Percentiles rank a stretch among this genome's conserved stretches.
phyloP scores from a whole-genome alignment of 2,888 invertebrate genomes.

The Byasa hedistus region DNA sequence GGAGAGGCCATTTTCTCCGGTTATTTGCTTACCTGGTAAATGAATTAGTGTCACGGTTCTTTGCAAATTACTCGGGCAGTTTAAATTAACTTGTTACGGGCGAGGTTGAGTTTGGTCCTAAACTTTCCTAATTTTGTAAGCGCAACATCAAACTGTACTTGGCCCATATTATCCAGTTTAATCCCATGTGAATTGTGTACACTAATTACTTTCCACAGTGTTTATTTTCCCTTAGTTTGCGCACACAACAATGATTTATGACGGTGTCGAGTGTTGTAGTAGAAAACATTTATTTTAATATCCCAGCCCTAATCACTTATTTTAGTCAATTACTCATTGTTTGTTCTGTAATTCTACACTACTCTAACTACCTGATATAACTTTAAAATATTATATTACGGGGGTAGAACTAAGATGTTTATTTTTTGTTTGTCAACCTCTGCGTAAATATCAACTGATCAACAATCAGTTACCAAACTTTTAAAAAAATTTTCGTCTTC shows the following conservation, averaged over 20 bases:
- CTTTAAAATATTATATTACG: not conserved
- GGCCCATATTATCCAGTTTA: constrained; percentile 70
- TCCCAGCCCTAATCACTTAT: not conserved
- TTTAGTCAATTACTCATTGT: not conserved
- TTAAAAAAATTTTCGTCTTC: no score
- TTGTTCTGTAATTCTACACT: not conserved
- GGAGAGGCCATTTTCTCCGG: constrained; percentile 36
- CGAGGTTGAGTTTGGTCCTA: constrained; percentile 72
- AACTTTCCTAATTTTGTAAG: constrained; percentile 78
- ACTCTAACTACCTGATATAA: not conserved
- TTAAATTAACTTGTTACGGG: constrained; percentile 76
- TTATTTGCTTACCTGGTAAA: constrained; percentile 73
- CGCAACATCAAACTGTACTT: constrained; percentile 77
- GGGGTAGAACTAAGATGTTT: not conserved
- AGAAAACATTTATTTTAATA: constrained; percentile 25
- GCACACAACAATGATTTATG: constrained; percentile 70
- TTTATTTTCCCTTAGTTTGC: constrained; percentile 75
- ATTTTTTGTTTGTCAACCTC: not conserved
- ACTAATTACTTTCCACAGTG: constrained; percentile 75
- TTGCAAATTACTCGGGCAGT: constrained; percentile 74
- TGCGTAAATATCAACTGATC: no score
- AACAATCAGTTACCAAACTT: no score
- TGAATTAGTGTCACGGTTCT: constrained; percentile 75
- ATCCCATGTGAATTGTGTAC: constrained; percentile 78
- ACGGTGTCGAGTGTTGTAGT: constrained; percentile 43